phyloP scores from a whole-genome alignment of 2,113 vertebrate genomes.

The Oncorhynchus clarkii region DNA sequence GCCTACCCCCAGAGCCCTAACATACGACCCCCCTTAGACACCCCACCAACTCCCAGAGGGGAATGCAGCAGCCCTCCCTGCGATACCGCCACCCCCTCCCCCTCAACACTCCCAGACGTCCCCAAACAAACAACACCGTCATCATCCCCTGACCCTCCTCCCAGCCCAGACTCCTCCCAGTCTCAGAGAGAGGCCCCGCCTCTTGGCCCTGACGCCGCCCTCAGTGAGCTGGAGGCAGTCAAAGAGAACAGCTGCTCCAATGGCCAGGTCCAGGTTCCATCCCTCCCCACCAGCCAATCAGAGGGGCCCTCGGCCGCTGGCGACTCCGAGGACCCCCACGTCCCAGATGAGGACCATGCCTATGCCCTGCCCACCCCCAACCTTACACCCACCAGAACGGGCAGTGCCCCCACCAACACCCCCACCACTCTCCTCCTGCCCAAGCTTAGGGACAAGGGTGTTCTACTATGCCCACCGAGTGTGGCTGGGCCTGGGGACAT shows the following conservation, averaged over 20 bases:
- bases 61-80: slow-evolving; percentile 30
- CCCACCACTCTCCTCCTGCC: slow-evolving; percentile 88
- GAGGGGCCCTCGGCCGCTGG: slow-evolving; percentile 78
- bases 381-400: slow-evolving; percentile 86
- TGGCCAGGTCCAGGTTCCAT: slow-evolving; percentile 70
- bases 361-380: slow-evolving; percentile 88
- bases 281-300: slow-evolving; percentile 58
- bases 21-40: slow-evolving; percentile 38
- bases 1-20: slow-evolving; percentile 48
- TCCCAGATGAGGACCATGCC: slow-evolving; percentile 93
- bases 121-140: slow-evolving; percentile 66
- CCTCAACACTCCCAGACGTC: slow-evolving; percentile 49
- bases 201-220: slow-evolving; percentile 61
- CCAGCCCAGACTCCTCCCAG: slow-evolving; percentile 64
- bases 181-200: slow-evolving; percentile 35
- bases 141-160: slow-evolving; percentile 62
- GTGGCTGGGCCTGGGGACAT: slow-evolving; percentile 78
- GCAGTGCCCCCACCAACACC: slow-evolving; percentile 79
- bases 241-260: slow-evolving; percentile 90
- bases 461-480: slow-evolving; percentile 79
- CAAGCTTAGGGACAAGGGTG: slow-evolving; percentile 91
- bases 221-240: slow-evolving; percentile 89
- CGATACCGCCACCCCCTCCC: slow-evolving; percentile 28
- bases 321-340: slow-evolving; percentile 85
- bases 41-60: slow-evolving; percentile 48